Evolutionary conservation across 2,113 vertebrate genomes (phyloP).

Genomic region (Oophaga pumilio): DNA sequence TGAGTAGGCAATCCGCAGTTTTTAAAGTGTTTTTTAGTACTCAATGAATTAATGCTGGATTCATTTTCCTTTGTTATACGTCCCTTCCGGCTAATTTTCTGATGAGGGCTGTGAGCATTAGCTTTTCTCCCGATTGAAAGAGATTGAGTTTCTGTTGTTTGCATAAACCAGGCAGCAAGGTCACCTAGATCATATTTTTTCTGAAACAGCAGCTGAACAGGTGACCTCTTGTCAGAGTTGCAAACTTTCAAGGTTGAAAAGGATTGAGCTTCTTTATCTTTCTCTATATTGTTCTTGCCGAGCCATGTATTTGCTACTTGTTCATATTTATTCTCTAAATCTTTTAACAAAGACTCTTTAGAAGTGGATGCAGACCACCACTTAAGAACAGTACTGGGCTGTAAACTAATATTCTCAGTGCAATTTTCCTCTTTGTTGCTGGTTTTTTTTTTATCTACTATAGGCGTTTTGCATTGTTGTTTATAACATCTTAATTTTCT

Average conservation of each 20-base stretch:
- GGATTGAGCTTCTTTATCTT: slow-evolving; percentile 65
- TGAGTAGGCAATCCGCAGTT: slow-evolving; percentile 91
- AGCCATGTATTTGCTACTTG: slow-evolving; percentile 87
- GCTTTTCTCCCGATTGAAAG: slow-evolving; percentile 89
- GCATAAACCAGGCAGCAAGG: slow-evolving; percentile 94
- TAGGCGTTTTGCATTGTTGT: slow-evolving; percentile 14
- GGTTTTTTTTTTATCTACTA: slow-evolving; percentile 58
- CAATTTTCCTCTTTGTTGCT: slow-evolving; percentile 67
- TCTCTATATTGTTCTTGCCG: slow-evolving; percentile 56
- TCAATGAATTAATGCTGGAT: slow-evolving; percentile 75
- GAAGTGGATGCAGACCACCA: slow-evolving; percentile 91
- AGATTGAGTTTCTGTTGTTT: slow-evolving; percentile 96
- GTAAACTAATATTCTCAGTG: slow-evolving; percentile 82
- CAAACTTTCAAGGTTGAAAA: slow-evolving; percentile 67
- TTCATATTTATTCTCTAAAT: slow-evolving; percentile 84
- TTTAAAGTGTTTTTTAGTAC: slow-evolving; percentile 92
- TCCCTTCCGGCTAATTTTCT: slow-evolving; percentile 82
- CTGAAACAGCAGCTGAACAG: slow-evolving; percentile 89
- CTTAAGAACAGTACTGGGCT: slow-evolving; percentile 76
- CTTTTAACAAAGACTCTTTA: slow-evolving; percentile 80
- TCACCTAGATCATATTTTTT: slow-evolving; percentile 87
- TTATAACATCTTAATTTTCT: slow-evolving; percentile 70
- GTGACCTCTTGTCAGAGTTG: slow-evolving; percentile 70
- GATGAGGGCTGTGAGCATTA: slow-evolving; percentile 85
- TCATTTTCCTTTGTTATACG: slow-evolving; percentile 73